Conservation (phyloP, 1,140 invertebrate species). For the Pseudomyrmex gracilis region DNA sequence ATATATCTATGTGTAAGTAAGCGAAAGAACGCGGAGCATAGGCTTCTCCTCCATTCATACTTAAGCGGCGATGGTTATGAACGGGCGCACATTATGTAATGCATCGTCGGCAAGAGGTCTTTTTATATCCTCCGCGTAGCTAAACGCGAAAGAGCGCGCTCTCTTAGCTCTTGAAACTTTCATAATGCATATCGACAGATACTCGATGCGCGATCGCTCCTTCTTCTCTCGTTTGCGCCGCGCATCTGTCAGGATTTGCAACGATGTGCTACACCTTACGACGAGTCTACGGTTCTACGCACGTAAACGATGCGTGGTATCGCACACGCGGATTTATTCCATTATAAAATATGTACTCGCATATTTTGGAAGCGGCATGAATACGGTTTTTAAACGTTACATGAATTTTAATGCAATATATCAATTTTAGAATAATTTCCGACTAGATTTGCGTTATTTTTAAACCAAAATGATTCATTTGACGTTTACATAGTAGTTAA, state of each 20-base stretch:
- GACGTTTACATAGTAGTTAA: background rate
- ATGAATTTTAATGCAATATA: constrained; percentile 30
- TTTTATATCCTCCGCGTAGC: constrained; percentile 75
- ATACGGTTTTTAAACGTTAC: constrained; percentile 14
- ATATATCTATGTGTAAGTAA: constrained; percentile 58
- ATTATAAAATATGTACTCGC: background rate
- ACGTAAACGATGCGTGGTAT: too few species aligned
- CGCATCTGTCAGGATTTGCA: background rate
- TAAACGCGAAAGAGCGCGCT: constrained; percentile 58
- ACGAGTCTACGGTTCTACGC: background rate
- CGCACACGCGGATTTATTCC: background rate
- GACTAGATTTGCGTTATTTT: background rate
- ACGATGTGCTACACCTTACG: background rate
- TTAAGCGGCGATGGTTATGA: constrained; percentile 77
- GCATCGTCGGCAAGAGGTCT: constrained; percentile 72
- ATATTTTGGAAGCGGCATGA: background rate
- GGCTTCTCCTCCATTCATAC: constrained; percentile 80
- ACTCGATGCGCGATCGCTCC: constrained; percentile 35
- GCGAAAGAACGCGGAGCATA: constrained; percentile 65
- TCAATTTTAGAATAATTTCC: constrained; percentile 2
- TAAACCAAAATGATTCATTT: background rate
- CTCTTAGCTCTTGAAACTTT: constrained; percentile 49
- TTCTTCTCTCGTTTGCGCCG: constrained; percentile 1
- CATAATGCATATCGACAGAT: constrained; percentile 54
- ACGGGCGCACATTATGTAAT: constrained; percentile 80